These are phyloP conservation scores for Oostethus manadensis DNA, from an alignment of 2,113 vertebrate genomes.

Conservation along the genomic window DNA sequence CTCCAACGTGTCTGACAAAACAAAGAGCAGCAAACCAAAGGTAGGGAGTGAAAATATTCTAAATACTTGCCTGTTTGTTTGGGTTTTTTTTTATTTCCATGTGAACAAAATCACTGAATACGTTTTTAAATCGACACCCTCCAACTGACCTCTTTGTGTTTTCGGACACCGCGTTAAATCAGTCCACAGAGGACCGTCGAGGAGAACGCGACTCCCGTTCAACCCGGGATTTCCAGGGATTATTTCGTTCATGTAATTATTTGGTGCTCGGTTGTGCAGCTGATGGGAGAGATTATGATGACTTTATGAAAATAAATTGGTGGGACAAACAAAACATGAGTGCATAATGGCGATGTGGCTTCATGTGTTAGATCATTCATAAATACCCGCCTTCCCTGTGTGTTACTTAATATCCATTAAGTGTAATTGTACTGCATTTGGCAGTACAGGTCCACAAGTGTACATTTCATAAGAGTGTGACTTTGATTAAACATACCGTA, in stretches of 20 bases:
- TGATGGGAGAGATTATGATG: conserved; percentile 52
- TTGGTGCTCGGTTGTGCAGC: conserved; percentile 32
- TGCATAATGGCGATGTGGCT: neutral
- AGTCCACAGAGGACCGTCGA: conserved; percentile 33
- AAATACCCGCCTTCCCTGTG: neutral
- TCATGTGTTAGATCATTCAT: neutral
- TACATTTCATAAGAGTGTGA: neutral
- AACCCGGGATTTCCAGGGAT: conserved; percentile 63
- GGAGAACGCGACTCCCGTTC: conserved; percentile 44
- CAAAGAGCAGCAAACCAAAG: conserved; percentile 71
- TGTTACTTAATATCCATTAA: neutral
- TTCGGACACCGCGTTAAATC: conserved; percentile 24
- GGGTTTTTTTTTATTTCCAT: neutral
- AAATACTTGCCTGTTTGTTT: neutral
- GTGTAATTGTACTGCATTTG: neutral
- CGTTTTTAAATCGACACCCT: neutral
- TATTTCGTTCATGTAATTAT: conserved; percentile 65
- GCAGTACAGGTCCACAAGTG: neutral
- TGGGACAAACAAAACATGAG: neutral
- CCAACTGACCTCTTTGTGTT: neutral
- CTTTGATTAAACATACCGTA: neutral
- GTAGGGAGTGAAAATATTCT: conserved; percentile 43
- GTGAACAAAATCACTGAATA: neutral
- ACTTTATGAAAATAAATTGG: conserved; percentile 47
- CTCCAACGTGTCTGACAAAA: conserved; percentile 73